Conservation (phyloP, 2,888 invertebrate genomes). For the Priocnemis perturbator region DNA sequence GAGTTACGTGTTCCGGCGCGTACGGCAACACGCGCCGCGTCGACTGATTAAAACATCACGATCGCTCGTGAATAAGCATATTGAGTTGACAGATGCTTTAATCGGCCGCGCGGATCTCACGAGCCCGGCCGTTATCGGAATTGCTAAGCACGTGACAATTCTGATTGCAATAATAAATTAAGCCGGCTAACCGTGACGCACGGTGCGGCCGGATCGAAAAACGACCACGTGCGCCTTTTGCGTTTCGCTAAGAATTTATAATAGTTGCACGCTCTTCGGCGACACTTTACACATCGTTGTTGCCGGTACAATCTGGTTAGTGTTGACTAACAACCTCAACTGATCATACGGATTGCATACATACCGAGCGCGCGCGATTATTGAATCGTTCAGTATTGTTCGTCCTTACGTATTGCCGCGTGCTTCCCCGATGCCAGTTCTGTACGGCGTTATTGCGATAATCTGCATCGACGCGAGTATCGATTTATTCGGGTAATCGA, state of each 20-base stretch:
- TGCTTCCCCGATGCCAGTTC: no score
- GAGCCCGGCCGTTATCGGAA: constrained; percentile 33
- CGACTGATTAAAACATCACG: constrained; percentile 36
- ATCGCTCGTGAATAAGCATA: constrained; percentile 30
- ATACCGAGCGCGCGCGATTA: no score
- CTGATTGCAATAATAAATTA: constrained; percentile 28
- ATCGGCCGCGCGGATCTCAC: constrained; percentile 33
- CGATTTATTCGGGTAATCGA: no score
- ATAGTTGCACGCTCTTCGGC: no score
- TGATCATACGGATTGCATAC: no score
- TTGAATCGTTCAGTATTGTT: no score
- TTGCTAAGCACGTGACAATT: constrained; percentile 38
- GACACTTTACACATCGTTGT: no score
- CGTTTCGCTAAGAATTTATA: neutral
- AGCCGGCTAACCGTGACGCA: neutral
- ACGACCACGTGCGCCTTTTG: neutral
- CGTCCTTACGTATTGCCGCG: no score
- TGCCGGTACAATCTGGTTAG: no score
- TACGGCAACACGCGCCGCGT: neutral
- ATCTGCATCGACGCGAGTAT: no score
- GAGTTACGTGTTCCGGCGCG: neutral
- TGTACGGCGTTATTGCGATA: no score
- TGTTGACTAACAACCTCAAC: no score
- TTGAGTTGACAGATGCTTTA: constrained; percentile 25
- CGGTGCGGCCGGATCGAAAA: neutral